Evolutionary conservation across 2,797 vertebrate genomes (phyloP).

Genomic region (Crocidura indochinensis): DNA sequence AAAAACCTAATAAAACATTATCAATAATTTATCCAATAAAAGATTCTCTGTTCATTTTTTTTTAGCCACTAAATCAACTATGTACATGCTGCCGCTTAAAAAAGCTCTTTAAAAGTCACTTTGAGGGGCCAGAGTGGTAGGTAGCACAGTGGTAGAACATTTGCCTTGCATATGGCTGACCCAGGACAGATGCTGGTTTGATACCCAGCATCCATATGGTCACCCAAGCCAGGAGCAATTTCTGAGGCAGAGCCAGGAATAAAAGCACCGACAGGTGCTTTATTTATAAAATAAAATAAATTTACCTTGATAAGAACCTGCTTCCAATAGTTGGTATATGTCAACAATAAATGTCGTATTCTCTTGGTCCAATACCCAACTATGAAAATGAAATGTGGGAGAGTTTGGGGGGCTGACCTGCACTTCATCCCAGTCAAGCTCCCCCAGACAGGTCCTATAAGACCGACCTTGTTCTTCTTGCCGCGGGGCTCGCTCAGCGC

Average conservation of each 20-base stretch:
- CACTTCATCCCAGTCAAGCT: too few species aligned
- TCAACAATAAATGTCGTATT: not conserved
- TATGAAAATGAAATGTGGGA: not conserved
- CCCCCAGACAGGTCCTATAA: too few species aligned
- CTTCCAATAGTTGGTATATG: not conserved
- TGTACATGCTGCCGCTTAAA: not conserved
- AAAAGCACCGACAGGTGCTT: too few species aligned
- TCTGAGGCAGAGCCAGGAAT: too few species aligned
- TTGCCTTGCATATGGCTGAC: too few species aligned
- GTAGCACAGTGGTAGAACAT: too few species aligned
- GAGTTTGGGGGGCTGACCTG: not conserved
- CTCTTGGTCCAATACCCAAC: not conserved
- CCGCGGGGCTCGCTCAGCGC: constrained; percentile 93
- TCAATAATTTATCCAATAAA: constrained; percentile 21
- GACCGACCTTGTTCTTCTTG: constrained; percentile 95
- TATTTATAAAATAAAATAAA: too few species aligned
- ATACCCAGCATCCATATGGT: too few species aligned
- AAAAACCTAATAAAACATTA: not conserved
- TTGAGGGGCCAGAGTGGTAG: too few species aligned
- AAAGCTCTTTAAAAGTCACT: constrained; percentile 50
- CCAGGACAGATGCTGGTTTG: too few species aligned
- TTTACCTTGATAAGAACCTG: not conserved
- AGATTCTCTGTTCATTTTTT: constrained; percentile 48
- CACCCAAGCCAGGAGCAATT: too few species aligned
- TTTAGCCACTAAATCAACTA: constrained; percentile 57